Evolutionary conservation across 2,797 vertebrate species (phyloP).

Genomic region (Brachyalestes nurse): DNA sequence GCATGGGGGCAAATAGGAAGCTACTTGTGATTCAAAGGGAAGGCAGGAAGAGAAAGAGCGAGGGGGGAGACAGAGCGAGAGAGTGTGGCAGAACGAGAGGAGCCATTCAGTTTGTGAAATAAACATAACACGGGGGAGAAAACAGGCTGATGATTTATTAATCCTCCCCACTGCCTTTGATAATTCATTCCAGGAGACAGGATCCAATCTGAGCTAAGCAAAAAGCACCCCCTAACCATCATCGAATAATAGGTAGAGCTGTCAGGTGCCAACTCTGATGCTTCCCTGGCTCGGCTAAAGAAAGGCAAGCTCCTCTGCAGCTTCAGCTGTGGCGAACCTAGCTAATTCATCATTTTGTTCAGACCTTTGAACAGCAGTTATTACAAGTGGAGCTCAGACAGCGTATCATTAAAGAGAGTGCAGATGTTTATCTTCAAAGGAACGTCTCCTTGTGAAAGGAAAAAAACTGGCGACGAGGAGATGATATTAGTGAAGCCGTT

Average conservation of each 20-base stretch:
- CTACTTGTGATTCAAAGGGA: constrained; percentile 42
- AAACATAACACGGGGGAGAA: constrained; percentile 57
- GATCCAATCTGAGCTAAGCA: constrained; percentile 55
- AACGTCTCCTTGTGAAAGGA: constrained; percentile 40
- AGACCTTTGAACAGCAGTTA: constrained; percentile 55
- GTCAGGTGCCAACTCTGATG: constrained; percentile 53
- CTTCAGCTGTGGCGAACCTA: constrained; percentile 39
- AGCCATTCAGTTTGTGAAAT: constrained; percentile 59
- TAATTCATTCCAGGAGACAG: constrained; percentile 59
- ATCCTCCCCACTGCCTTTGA: constrained; percentile 57
- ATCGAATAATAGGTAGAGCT: constrained; percentile 57
- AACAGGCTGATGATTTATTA: constrained; percentile 61
- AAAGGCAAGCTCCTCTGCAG: constrained; percentile 36
- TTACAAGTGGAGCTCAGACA: constrained; percentile 53
- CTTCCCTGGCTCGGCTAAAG: constrained; percentile 42
- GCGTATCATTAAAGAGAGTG: constrained; percentile 56
- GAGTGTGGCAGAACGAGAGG: constrained; percentile 50
- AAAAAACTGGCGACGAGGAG: constrained; percentile 13
- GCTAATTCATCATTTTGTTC: constrained; percentile 61
- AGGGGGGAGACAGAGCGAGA: constrained; percentile 45
- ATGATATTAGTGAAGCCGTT: constrained; percentile 38
- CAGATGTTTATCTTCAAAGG: constrained; percentile 57
- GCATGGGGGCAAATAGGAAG: constrained; percentile 46
- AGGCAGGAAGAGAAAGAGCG: constrained; percentile 39
- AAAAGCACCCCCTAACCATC: constrained; percentile 53